Evolutionary conservation across 92 coral and sea anemone species (phyloP), one percentile per base, ranked within the genome.

Genomic region (Bergia puertoricense): DNA sequence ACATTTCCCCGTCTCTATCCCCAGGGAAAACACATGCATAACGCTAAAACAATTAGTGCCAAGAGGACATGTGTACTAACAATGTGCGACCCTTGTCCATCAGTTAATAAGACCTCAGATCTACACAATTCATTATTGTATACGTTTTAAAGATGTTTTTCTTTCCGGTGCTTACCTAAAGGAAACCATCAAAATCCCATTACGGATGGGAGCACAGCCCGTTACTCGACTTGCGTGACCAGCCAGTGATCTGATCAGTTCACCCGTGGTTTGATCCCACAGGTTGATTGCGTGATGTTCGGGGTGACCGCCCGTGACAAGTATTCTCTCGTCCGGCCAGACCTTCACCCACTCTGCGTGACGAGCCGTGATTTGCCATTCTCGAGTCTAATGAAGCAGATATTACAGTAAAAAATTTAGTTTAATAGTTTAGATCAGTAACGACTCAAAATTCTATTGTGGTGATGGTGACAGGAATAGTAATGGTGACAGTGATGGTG

Each of bases 301-400:
- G 3, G 22, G 50, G 45, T 74, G 74, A 72, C 87, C 87, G 4
- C 79, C 87, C 36, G 87, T 84, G 67, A 84, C 87, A 36, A 84
- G 54, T 71, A 84, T 84, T 38, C 87, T 72, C 46, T 84, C 87
- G n/a, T 84, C 87, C 0, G 87, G 87, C 87, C 87, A 84, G 44
- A 71, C 77, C 68, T 84, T 71, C 54, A 84, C 77, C 87, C 87
- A 84, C 37, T 84, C 79, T 8, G 87, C 87, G 37, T 84, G 78
- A 48, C 22, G 36, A 37, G 75, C 74, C 1, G 8, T 69, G 43
- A 71, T 46, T 84, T 84, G 78, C 67, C 62, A 42, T 16, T 71
- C 22, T 15, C n/a, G 79, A n/a, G 78, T 73, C 87, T 84, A 51
- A 4, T 41, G 43, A 23, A 71, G 13, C 3, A 48, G 41, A 51